Evolutionary conservation across 2,888 invertebrate genomes (phyloP).

Genomic region (Byasa hedistus): DNA sequence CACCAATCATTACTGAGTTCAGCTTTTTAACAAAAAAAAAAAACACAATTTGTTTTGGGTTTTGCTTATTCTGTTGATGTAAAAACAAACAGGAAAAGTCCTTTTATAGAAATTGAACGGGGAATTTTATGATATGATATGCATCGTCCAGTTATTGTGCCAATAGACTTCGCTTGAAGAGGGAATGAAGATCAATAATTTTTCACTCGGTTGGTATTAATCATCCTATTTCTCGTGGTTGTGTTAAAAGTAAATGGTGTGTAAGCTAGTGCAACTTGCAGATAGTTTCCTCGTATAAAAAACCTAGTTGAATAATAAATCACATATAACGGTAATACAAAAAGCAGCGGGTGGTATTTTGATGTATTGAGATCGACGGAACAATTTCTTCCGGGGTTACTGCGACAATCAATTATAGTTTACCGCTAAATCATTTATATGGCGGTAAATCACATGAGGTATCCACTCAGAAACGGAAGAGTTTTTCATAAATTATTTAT

Average conservation of each 20-base stretch:
- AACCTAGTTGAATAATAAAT: neutral
- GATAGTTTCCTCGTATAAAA: neutral
- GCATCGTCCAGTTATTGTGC: no score
- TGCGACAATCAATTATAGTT: conserved; percentile 15
- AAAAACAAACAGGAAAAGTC: no score
- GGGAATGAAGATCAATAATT: no score
- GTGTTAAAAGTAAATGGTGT: neutral
- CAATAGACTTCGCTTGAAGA: no score
- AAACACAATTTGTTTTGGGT: no score
- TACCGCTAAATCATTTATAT: neutral
- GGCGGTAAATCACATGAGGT: neutral
- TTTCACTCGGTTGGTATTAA: no score
- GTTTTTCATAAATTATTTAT: neutral
- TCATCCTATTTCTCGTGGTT: no score
- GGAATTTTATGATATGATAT: no score
- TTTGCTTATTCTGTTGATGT: no score
- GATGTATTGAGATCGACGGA: conserved; percentile 8
- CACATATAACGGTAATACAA: conserved; percentile 5
- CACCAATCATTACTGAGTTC: no score
- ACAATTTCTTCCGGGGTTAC: conserved; percentile 10
- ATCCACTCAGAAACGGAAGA: neutral
- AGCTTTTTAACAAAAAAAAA: no score
- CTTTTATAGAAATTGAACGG: no score
- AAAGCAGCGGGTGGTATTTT: conserved; percentile 16
- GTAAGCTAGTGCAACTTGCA: neutral